Evolutionary conservation across 30 jellyfish, hydroid and myxozoan genomes (phyloP).

Genomic region (Rhopilema esculentum): DNA sequence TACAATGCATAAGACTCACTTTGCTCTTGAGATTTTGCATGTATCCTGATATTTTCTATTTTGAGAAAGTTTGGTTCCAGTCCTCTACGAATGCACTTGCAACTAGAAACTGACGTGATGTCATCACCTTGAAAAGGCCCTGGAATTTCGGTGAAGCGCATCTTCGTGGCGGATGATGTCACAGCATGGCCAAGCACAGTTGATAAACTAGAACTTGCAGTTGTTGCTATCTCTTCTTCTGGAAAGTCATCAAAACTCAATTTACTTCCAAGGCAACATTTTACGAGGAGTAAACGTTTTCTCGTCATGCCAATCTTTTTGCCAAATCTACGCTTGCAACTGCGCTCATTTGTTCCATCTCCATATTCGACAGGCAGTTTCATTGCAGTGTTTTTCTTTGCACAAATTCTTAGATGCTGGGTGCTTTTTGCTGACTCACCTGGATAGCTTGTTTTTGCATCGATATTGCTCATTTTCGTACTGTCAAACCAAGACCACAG

Average conservation of each 20-base stretch:
- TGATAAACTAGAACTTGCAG: neutral
- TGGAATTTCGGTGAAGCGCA: neutral
- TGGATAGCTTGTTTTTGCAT: neutral
- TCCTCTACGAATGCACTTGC: slow-evolving; percentile 11
- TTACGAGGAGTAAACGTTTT: neutral
- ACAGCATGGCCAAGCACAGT: neutral
- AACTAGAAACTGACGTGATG: neutral
- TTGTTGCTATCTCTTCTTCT: neutral
- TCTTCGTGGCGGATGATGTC: neutral
- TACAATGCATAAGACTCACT: neutral
- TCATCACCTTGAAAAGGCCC: neutral
- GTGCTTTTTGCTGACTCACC: neutral
- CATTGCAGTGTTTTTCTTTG: neutral
- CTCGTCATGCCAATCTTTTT: neutral
- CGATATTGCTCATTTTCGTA: neutral
- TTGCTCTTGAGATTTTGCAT: neutral
- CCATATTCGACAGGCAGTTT: neutral
- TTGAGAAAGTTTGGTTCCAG: neutral
- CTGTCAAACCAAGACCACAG: neutral
- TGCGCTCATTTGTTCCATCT: neutral
- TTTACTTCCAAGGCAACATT: slow-evolving; percentile 1
- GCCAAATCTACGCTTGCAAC: neutral
- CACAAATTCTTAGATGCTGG: neutral
- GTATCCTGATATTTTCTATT: neutral
- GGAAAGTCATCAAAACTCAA: slow-evolving; percentile 8